Conservation (phyloP, 2,113 vertebrate genomes). For the Addax nasomaculatus region DNA sequence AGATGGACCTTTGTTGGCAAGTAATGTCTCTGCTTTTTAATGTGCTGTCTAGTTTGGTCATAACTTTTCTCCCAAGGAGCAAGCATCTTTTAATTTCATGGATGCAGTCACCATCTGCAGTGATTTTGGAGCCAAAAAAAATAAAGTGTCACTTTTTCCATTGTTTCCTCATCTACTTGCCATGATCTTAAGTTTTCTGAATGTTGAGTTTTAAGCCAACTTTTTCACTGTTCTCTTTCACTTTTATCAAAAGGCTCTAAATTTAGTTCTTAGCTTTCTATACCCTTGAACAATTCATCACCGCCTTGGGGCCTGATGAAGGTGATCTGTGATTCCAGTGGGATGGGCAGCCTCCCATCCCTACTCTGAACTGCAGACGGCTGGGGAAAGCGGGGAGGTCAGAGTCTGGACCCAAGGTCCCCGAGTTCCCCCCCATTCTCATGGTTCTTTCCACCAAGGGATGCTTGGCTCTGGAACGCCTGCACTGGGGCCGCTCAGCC, state of each 20-base stretch:
- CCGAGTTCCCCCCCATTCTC: background rate
- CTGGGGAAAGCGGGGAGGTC: background rate
- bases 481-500: background rate
- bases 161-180: background rate
- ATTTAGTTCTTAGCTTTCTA: background rate
- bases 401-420: rapidly evolving
- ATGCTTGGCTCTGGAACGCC: background rate
- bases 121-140: background rate
- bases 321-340: background rate
- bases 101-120: background rate
- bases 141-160: background rate
- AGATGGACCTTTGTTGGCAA: background rate
- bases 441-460: background rate
- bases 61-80: background rate
- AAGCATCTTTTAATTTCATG: background rate
- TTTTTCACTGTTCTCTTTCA: background rate
- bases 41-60: background rate
- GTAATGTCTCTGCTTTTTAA: background rate
- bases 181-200: background rate
- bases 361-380: rapidly evolving
- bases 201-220: background rate
- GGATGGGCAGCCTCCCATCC: background rate
- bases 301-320: too few relatives aligned
- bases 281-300: background rate
- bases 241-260: background rate